phyloP scores from a whole-genome alignment of 2,113 vertebrate species.

The Cephalopterus ornatus region DNA sequence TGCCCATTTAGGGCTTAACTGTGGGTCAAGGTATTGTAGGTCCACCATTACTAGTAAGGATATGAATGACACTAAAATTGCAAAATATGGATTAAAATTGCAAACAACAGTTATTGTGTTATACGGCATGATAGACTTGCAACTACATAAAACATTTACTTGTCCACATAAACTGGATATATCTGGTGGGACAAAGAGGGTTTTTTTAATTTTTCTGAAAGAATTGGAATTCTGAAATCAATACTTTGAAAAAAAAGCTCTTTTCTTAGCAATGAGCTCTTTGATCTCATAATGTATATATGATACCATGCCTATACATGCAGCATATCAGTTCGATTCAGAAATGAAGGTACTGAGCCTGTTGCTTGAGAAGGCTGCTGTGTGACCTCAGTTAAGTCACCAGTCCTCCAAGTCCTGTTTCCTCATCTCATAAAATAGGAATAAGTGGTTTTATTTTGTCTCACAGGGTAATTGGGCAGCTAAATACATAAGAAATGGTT shows the following conservation, averaged over 20 bases:
- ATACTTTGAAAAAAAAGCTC: not conserved
- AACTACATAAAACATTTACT: not conserved
- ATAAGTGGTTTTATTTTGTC: not conserved
- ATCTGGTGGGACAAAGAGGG: not conserved
- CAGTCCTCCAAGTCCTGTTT: not conserved
- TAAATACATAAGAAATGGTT: conserved; percentile 21
- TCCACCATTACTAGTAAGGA: not conserved
- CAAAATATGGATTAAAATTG: not conserved
- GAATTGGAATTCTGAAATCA: not conserved
- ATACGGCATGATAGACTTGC: not conserved
- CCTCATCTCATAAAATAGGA: not conserved
- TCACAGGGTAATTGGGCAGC: not conserved
- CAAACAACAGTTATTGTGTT: not conserved
- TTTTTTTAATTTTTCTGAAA: not conserved
- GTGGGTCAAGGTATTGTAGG: not conserved
- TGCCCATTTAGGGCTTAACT: not conserved
- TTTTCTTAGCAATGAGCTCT: not conserved
- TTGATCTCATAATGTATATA: not conserved
- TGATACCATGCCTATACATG: not conserved
- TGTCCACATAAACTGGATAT: not conserved
- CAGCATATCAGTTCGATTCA: not conserved
- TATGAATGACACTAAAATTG: not conserved
- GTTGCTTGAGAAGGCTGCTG: not conserved
- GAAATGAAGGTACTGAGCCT: not conserved
- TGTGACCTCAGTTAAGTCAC: conserved; percentile 2